A percentile compares a stretch with the other conserved stretches of the same genome.
Evolutionary conservation across 2,797 vertebrate genomes (phyloP).

Genomic region (Hydrophis major): DNA sequence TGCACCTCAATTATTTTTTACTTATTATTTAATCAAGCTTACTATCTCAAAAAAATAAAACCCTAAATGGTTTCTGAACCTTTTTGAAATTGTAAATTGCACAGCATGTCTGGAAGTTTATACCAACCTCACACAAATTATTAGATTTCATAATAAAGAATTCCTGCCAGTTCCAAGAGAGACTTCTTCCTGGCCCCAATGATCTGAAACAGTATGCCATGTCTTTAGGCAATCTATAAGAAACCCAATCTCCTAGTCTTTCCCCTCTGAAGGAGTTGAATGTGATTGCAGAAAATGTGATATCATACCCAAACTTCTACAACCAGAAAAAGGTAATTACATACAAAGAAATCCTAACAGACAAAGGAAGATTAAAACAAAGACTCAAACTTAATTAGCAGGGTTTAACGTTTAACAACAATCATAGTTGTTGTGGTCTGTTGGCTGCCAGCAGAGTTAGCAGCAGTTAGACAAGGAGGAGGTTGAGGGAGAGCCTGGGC

Average conservation of each 20-base stretch:
- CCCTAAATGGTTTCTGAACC: neutral
- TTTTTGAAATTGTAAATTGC: too few relatives aligned
- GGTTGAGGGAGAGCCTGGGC: too few relatives aligned
- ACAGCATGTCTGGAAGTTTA: neutral
- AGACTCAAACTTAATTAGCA: too few relatives aligned
- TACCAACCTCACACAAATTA: neutral
- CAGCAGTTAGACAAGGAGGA: too few relatives aligned
- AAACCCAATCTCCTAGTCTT: neutral
- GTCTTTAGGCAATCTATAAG: neutral
- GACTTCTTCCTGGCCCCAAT: neutral
- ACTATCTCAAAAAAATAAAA: neutral
- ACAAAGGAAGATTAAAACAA: too few relatives aligned
- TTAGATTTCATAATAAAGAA: neutral
- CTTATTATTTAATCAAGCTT: constrained; percentile 16
- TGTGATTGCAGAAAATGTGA: neutral
- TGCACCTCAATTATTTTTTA: neutral
- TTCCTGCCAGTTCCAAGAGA: neutral
- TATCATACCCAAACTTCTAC: too few relatives aligned
- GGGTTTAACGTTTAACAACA: too few relatives aligned
- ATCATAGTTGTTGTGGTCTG: too few relatives aligned
- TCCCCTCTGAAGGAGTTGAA: neutral
- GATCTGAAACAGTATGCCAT: neutral
- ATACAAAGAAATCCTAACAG: too few relatives aligned
- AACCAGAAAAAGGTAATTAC: too few relatives aligned
- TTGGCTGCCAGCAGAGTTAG: too few relatives aligned